A percentile compares a stretch with the other conserved stretches of the same genome.
phyloP scores from a whole-genome alignment of 2,113 vertebrate species.

The Sander lucioperca region DNA sequence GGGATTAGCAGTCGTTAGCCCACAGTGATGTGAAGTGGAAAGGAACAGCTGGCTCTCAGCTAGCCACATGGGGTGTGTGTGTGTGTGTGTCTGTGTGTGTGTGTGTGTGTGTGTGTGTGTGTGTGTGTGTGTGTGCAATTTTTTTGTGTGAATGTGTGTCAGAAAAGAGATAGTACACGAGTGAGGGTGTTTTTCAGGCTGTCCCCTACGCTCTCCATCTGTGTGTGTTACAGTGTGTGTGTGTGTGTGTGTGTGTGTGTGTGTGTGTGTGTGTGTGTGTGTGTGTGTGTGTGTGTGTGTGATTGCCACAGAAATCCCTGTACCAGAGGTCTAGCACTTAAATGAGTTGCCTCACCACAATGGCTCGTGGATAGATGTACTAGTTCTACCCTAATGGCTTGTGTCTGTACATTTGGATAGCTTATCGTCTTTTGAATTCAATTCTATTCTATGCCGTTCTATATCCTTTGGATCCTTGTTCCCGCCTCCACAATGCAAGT shows the following conservation, averaged over 20 bases:
- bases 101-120: conserved; percentile 30
- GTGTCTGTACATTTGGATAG: not conserved
- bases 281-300: conserved; percentile 4
- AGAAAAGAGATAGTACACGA: conserved; percentile 47
- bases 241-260: conserved; percentile 10
- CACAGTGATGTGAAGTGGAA: conserved; percentile 82
- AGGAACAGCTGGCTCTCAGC: conserved; percentile 83
- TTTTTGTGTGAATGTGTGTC: conserved; percentile 21
- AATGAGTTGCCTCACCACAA: conserved; percentile 36
- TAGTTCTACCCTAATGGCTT: conserved; percentile 16
- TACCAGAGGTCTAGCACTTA: conserved; percentile 45
- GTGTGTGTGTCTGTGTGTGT: conserved; percentile 6
- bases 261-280: conserved; percentile 3
- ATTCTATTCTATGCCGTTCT: conserved; percentile 20
- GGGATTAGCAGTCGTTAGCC: conserved; percentile 81
- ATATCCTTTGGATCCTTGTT: conserved; percentile 22
- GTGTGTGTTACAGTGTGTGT: conserved; percentile 46
- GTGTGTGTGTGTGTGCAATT: not conserved
- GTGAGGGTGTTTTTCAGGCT: conserved; percentile 33
- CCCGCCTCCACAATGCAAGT: conserved; percentile 55
- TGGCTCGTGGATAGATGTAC: conserved; percentile 26
- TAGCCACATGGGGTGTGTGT: conserved; percentile 75
- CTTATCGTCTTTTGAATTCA: not conserved
- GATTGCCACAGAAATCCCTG: conserved; percentile 26
- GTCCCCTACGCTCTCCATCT: conserved; percentile 11